Conservation (phyloP, 2,113 vertebrate genomes). For the Erythrocebus patas region DNA sequence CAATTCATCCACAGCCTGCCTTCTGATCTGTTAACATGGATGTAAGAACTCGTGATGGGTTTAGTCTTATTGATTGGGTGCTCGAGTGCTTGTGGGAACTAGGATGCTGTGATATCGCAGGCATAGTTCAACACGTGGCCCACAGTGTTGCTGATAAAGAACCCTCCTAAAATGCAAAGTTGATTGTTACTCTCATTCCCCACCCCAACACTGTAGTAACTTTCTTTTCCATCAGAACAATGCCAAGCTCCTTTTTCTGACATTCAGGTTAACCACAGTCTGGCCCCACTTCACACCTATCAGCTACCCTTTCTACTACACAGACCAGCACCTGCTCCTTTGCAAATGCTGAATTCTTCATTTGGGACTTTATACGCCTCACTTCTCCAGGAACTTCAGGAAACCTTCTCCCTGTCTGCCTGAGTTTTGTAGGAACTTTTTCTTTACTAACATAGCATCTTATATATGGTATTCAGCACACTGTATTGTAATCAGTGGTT, state of each 20-base stretch:
- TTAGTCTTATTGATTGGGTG: constrained; percentile 42
- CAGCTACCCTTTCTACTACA: background rate
- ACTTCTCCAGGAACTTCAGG: background rate
- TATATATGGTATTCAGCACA: background rate
- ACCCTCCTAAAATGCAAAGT: background rate
- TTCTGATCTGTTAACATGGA: constrained; percentile 45
- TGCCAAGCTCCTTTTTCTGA: background rate
- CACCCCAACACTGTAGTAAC: background rate
- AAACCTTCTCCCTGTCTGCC: background rate
- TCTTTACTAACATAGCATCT: background rate
- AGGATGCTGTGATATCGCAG: background rate
- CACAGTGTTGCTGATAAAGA: background rate
- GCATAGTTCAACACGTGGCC: background rate
- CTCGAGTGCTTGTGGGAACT: constrained; percentile 19
- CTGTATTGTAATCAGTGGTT: background rate
- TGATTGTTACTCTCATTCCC: background rate
- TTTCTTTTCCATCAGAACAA: background rate
- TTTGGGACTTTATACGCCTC: background rate
- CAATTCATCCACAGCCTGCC: constrained; percentile 17
- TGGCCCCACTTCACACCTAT: background rate
- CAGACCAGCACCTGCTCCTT: background rate
- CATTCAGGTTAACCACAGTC: background rate
- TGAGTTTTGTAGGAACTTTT: background rate
- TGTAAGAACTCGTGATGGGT: constrained; percentile 10
- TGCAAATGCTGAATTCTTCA: background rate